phyloP scores from a whole-genome alignment of 1,140 invertebrate species.

The Akabosia matsudoensis region DNA sequence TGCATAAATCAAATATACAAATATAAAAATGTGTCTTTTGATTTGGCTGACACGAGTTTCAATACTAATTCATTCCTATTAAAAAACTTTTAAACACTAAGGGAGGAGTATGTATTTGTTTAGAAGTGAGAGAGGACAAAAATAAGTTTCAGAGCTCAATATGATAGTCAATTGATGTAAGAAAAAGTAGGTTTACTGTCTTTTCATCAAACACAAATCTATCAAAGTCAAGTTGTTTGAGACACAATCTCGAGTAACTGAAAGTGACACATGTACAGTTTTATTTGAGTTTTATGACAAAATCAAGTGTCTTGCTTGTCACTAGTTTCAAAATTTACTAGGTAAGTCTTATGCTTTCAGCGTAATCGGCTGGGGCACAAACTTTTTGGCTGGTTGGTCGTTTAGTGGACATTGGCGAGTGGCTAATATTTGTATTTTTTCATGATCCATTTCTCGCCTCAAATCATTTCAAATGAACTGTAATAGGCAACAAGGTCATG shows the following conservation, averaged over 20 bases:
- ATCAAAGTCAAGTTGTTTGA: neutral
- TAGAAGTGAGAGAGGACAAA: neutral
- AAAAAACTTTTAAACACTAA: neutral
- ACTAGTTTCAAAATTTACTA: no score
- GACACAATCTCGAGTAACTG: neutral
- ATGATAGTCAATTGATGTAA: neutral
- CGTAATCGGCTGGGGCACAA: no score
- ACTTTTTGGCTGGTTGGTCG: no score
- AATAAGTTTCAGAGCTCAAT: neutral
- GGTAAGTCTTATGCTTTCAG: no score
- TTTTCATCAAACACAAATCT: neutral
- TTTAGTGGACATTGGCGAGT: no score
- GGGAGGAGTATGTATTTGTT: neutral
- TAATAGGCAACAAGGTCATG: no score
- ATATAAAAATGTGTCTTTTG: neutral
- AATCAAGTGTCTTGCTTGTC: neutral
- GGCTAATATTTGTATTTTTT: no score
- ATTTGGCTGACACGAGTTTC: neutral
- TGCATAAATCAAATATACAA: neutral
- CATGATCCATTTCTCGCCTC: no score
- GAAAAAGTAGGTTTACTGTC: slow-evolving; percentile 2
- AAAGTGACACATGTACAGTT: neutral
- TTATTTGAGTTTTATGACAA: neutral
- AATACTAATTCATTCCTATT: neutral
- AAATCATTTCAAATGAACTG: no score